These are phyloP conservation scores for Drosophila tristis DNA, from an alignment of 1,140 invertebrate species.

Conservation along the genomic window DNA sequence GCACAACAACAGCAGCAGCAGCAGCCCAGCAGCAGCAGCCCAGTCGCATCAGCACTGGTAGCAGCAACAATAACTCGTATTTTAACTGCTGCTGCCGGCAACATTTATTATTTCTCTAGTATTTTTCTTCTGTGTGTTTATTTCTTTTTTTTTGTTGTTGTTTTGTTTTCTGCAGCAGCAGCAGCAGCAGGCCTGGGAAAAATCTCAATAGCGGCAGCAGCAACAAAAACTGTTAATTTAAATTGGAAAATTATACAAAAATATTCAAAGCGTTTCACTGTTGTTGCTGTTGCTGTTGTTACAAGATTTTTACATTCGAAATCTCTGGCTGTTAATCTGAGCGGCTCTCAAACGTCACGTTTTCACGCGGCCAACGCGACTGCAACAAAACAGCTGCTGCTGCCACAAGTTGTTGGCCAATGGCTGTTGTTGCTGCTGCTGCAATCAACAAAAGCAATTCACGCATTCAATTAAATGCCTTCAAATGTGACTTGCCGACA, in stretches of 20 bases:
- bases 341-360: constrained; percentile 76
- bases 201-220: constrained; percentile 51
- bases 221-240: constrained; percentile 75
- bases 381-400: constrained; percentile 48
- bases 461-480: constrained; percentile 83
- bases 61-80: constrained; percentile 62
- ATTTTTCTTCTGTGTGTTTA: constrained; percentile 16
- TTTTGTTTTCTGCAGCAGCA: too few species aligned
- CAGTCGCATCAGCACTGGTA: constrained; percentile 5
- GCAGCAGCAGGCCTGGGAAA: constrained; percentile 66
- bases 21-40: constrained; percentile 22
- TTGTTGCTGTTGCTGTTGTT: constrained; percentile 39
- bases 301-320: constrained; percentile 69
- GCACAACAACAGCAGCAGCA: constrained; percentile 19
- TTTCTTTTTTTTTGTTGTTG: constrained; percentile 30
- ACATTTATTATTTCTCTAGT: constrained; percentile 31
- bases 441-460: constrained; percentile 82
- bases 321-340: constrained; percentile 70
- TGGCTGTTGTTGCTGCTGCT: constrained; percentile 27
- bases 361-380: constrained; percentile 77
- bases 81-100: constrained; percentile 48
- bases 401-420: constrained; percentile 6
- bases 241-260: constrained; percentile 83
- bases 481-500: constrained; percentile 78
- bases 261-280: constrained; percentile 72